These are phyloP conservation scores for Drosophila rhopaloa DNA, from an alignment of 1,140 invertebrate species.

Conservation along the genomic window DNA sequence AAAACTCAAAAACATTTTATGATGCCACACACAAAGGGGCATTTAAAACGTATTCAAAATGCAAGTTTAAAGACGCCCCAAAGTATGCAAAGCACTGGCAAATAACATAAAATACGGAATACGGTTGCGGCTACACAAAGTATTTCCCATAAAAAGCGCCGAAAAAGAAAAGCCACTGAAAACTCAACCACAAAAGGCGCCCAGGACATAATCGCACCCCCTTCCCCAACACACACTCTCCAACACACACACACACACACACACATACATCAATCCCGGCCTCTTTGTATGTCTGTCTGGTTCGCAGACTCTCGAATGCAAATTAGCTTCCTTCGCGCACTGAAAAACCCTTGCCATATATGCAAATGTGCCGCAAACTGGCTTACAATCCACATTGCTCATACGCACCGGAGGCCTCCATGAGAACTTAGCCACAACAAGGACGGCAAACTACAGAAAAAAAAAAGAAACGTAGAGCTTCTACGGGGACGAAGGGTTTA, in stretches of 20 bases:
- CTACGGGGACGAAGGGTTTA: constrained; percentile 25
- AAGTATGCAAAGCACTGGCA: constrained; percentile 75
- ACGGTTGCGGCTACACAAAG: constrained; percentile 18
- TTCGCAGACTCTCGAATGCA: constrained; percentile 50
- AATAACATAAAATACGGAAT: constrained; percentile 59
- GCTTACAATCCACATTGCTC: constrained; percentile 64
- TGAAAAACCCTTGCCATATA: constrained; percentile 34
- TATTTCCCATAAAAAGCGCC: constrained; percentile 46
- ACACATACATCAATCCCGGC: constrained; percentile 25
- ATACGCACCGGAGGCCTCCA: constrained; percentile 36
- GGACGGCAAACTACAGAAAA: constrained; percentile 22
- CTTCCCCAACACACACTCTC: neutral
- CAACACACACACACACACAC: neutral
- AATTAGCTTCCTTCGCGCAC: constrained; percentile 57
- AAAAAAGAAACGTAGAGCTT: neutral
- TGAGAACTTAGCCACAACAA: constrained; percentile 21
- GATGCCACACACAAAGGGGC: constrained; percentile 41
- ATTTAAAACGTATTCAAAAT: constrained; percentile 78
- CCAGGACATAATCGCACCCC: constrained; percentile 45
- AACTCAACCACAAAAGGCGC: constrained; percentile 67
- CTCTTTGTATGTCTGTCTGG: constrained; percentile 14
- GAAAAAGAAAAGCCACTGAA: constrained; percentile 49
- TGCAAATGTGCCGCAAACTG: constrained; percentile 69
- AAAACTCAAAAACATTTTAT: constrained; percentile 42
- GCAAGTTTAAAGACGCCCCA: constrained; percentile 75